Evolutionary conservation across 2,113 vertebrate species (phyloP).

Genomic region (Orycteropus afer): DNA sequence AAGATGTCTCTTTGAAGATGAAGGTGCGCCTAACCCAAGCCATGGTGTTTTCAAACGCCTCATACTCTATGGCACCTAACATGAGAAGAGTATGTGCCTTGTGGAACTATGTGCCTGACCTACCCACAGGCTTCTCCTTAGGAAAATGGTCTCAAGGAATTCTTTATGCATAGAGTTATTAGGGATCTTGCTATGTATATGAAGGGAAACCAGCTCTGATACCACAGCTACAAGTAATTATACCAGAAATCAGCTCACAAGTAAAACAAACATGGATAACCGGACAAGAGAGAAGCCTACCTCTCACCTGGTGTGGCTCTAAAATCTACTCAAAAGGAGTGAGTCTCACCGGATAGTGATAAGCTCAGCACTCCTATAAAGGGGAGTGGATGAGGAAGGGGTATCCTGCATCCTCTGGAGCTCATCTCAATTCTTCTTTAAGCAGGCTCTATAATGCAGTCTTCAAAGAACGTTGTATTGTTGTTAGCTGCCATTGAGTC

Average conservation of each 20-base stretch:
- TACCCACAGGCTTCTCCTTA: background rate
- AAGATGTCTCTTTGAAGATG: no score
- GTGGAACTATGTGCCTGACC: background rate
- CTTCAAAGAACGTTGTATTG: background rate
- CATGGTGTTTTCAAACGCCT: no score
- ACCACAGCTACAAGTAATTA: background rate
- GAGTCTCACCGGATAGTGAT: background rate
- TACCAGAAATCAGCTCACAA: background rate
- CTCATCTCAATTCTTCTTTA: background rate
- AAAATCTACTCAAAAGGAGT: background rate
- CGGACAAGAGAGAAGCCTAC: background rate
- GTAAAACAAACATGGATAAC: background rate
- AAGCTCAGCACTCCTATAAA: background rate
- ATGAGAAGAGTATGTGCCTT: no score
- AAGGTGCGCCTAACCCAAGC: no score
- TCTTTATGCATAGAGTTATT: background rate
- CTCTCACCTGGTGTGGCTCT: background rate
- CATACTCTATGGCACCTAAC: no score
- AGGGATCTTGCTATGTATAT: background rate
- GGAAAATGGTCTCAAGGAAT: background rate
- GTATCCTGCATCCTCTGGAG: background rate
- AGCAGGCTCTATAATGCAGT: background rate
- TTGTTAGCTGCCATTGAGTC: background rate
- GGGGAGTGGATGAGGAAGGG: background rate
- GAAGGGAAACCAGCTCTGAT: background rate